A percentile compares a stretch with the other conserved stretches of the same genome.
phyloP scores from a whole-genome alignment of 2,888 invertebrate species.

The Troilus luridus region DNA sequence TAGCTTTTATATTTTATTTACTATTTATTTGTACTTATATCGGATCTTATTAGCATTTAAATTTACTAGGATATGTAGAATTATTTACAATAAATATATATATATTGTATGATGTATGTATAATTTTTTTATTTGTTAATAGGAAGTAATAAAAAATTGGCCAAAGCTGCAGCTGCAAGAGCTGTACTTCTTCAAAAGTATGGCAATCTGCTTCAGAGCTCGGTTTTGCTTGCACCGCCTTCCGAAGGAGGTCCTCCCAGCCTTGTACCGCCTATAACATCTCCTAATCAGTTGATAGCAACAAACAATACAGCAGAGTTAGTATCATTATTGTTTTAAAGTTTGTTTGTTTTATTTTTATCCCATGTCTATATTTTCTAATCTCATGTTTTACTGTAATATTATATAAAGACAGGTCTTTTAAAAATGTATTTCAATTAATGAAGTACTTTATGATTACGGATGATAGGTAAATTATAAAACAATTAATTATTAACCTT shows the following conservation, averaged over 20 bases:
- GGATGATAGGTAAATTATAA: too few species aligned
- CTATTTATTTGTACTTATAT: neutral
- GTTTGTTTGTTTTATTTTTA: neutral
- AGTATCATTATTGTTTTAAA: constrained; percentile 2
- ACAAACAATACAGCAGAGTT: constrained; percentile 64
- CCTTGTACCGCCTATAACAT: constrained; percentile 51
- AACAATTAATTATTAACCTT: too few species aligned
- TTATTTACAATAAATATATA: neutral
- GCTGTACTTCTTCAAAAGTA: constrained; percentile 80
- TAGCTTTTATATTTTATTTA: neutral
- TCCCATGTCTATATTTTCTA: too few species aligned
- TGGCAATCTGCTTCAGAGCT: constrained; percentile 65
- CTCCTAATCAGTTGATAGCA: constrained; percentile 61
- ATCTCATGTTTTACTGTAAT: too few species aligned
- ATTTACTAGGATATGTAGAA: neutral
- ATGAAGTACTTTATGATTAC: too few species aligned
- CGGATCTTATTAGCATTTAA: neutral
- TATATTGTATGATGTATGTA: neutral
- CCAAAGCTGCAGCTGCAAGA: constrained; percentile 90
- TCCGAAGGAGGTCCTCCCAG: constrained; percentile 35
- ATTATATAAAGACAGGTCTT: too few species aligned
- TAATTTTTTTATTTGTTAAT: constrained; percentile 60
- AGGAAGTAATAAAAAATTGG: constrained; percentile 93
- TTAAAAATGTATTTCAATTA: too few species aligned
- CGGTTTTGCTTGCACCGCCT: constrained; percentile 59